These are phyloP conservation scores for Lerista edwardsae DNA, from an alignment of 2,797 vertebrate species.

Conservation along the genomic window DNA sequence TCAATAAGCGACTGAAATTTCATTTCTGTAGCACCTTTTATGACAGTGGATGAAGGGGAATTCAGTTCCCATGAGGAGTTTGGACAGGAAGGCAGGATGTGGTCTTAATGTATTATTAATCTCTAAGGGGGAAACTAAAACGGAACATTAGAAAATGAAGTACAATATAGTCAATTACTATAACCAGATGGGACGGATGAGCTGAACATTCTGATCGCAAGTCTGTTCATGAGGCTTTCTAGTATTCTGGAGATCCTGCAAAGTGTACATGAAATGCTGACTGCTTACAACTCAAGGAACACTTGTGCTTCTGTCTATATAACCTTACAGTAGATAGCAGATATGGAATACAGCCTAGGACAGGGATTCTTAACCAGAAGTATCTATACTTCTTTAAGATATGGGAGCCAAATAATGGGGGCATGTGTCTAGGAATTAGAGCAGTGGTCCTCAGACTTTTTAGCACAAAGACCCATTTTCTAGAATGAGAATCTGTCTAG, in stretches of 20 bases:
- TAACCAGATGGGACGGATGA: conserved; percentile 37
- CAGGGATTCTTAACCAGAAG: too few species aligned
- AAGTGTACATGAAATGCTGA: conserved; percentile 7
- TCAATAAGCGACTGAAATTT: conserved; percentile 4
- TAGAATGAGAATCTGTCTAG: too few species aligned
- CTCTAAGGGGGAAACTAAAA: conserved; percentile 54
- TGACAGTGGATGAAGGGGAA: conserved; percentile 56
- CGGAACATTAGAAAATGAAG: conserved; percentile 36
- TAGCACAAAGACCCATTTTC: too few species aligned
- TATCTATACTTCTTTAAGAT: too few species aligned
- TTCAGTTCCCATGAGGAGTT: conserved; percentile 67
- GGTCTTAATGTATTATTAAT: conserved; percentile 62
- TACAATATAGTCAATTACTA: conserved; percentile 17
- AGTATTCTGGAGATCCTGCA: not conserved
- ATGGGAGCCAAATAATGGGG: too few species aligned
- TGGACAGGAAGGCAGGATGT: conserved; percentile 65
- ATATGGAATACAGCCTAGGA: not conserved
- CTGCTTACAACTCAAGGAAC: not conserved
- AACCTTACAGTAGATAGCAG: not conserved
- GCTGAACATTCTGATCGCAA: conserved; percentile 1
- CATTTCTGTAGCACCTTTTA: conserved; percentile 57
- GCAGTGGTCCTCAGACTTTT: too few species aligned
- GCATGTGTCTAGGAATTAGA: too few species aligned
- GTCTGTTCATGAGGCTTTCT: not conserved
- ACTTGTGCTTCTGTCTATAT: not conserved